Evolutionary conservation across 1,140 invertebrate genomes (phyloP).

Genomic region (Papilio polyxenes): DNA sequence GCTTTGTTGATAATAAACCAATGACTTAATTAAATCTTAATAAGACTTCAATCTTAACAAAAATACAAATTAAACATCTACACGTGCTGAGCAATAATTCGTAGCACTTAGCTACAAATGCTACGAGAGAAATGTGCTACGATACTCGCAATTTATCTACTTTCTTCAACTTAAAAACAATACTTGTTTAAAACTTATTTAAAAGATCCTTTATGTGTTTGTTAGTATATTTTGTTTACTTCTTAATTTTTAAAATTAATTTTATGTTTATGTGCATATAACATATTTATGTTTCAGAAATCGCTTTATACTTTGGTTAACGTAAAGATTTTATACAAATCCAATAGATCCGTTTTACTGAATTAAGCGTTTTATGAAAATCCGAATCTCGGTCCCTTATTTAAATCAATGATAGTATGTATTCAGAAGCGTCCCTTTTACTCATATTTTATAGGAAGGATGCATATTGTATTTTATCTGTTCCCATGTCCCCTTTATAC

Average conservation of each 20-base stretch:
- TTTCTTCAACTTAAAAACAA: background rate
- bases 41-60: too few relatives aligned
- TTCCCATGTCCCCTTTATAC: background rate
- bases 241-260: background rate
- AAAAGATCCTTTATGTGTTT: too few relatives aligned
- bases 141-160: background rate
- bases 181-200: background rate
- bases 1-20: background rate
- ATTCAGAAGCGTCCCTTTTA: conserved; percentile 2
- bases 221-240: background rate
- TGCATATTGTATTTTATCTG: conserved; percentile 21
- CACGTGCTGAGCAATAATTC: background rate
- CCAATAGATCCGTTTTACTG: background rate
- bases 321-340: background rate
- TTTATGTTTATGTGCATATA: too few relatives aligned
- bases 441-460: conserved; percentile 17
- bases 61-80: background rate
- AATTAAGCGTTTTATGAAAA: background rate
- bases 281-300: too few relatives aligned
- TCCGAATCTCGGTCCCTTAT: conserved; percentile 10
- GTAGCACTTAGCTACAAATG: background rate
- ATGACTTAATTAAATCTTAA: background rate
- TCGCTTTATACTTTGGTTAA: background rate
- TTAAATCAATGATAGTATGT: conserved; percentile 15
- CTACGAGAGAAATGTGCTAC: background rate